phyloP scores from a whole-genome alignment of 2,113 vertebrate genomes.

The Sapajus apella region DNA sequence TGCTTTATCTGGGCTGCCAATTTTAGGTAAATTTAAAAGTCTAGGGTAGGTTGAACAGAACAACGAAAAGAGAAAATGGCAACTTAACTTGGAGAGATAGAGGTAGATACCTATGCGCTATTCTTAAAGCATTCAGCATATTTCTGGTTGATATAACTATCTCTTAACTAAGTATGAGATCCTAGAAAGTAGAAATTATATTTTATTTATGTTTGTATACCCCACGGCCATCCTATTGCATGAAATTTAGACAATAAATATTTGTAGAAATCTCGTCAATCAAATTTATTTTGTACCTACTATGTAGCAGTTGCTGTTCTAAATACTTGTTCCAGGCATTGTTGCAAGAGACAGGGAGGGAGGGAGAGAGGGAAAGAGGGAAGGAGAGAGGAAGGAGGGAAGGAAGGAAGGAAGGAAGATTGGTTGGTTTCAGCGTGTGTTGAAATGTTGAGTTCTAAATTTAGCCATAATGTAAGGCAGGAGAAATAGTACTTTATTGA shows the following conservation, averaged over 20 bases:
- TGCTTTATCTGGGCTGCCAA: not conserved
- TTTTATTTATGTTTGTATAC: not conserved
- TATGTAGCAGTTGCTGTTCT: not conserved
- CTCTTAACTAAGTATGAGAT: not conserved
- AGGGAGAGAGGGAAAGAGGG: not conserved
- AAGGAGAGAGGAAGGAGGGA: rapidly evolving
- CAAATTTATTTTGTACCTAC: not conserved
- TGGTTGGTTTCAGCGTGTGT: not conserved
- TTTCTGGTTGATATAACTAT: not conserved
- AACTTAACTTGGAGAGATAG: not conserved
- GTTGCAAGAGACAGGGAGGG: not conserved
- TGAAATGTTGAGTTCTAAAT: not conserved
- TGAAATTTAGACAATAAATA: slow-evolving; percentile 23
- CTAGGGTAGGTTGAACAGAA: not conserved
- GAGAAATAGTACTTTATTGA: not conserved
- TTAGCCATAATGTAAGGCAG: not conserved
- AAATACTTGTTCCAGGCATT: not conserved
- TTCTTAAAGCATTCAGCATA: not conserved
- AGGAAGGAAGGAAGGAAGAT: rapidly evolving
- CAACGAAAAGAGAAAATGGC: not conserved
- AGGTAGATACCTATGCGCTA: not conserved
- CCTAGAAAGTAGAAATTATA: not conserved
- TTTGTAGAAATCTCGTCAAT: not conserved
- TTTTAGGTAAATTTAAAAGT: slow-evolving; percentile 17
- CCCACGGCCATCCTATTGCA: not conserved